phyloP scores from a whole-genome alignment of 2,797 vertebrate species.

The Fringilla coelebs region DNA sequence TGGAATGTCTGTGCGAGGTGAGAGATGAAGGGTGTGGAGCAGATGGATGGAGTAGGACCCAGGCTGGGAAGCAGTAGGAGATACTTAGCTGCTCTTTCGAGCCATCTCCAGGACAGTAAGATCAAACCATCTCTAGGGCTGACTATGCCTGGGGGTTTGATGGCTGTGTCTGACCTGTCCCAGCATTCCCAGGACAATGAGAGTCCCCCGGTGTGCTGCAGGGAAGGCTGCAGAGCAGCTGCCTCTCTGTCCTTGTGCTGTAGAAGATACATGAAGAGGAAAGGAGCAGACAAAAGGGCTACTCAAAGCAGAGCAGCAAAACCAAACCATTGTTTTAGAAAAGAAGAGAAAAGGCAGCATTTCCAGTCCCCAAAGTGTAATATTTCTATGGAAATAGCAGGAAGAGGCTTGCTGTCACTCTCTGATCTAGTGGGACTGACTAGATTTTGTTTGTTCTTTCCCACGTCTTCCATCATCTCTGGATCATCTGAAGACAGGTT shows the following conservation, averaged over 20 bases:
- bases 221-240: neutral
- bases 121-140: neutral
- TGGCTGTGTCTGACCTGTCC: neutral
- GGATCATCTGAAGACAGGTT: neutral
- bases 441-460: slow-evolving; percentile 29
- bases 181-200: neutral
- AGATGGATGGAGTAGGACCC: neutral
- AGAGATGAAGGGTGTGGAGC: neutral
- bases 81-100: neutral
- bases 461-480: neutral
- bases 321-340: slow-evolving; percentile 2
- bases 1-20: neutral
- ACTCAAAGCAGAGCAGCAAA: neutral
- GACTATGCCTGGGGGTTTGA: neutral
- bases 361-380: slow-evolving; percentile 34
- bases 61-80: neutral
- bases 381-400: slow-evolving; percentile 63
- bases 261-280: neutral
- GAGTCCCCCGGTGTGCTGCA: accelerated
- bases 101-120: neutral
- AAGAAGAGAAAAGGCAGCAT: slow-evolving; percentile 10
- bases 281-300: neutral
- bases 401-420: slow-evolving; percentile 29
- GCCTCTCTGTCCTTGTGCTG: neutral
- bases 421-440: slow-evolving; percentile 20